A percentile compares a stretch with the other conserved stretches of the same genome.
Evolutionary conservation across 2,113 vertebrate genomes (phyloP).

Genomic region (Mirounga angustirostris): DNA sequence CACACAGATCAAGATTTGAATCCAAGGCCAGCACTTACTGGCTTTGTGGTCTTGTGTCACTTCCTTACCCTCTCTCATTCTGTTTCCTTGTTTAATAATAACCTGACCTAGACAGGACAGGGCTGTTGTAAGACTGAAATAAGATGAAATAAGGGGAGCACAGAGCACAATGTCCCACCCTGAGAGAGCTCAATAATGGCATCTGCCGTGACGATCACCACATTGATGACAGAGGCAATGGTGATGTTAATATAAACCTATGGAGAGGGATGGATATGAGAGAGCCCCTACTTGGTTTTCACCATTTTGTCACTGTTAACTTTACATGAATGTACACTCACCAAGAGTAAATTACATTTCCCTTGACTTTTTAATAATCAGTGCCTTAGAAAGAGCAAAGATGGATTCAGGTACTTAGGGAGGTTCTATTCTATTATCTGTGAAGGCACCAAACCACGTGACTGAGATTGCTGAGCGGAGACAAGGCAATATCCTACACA

Average conservation of each 20-base stretch:
- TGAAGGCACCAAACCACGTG: conserved; percentile 26
- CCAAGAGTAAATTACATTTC: conserved; percentile 73
- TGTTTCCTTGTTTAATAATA: conserved; percentile 31
- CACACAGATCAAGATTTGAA: conserved; percentile 47
- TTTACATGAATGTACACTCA: conserved; percentile 57
- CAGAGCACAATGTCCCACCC: background rate
- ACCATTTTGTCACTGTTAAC: conserved; percentile 65
- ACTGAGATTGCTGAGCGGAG: conserved; percentile 48
- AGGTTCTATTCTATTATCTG: conserved; percentile 63
- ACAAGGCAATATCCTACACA: background rate
- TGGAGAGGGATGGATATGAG: background rate
- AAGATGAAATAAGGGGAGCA: background rate
- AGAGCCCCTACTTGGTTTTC: conserved; percentile 26
- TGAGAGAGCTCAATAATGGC: background rate
- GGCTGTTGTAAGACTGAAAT: conserved; percentile 32
- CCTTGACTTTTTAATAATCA: conserved; percentile 74
- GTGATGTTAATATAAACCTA: background rate
- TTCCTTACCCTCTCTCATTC: background rate
- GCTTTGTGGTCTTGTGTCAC: conserved; percentile 8
- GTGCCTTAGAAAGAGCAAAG: conserved; percentile 62
- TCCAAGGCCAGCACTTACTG: background rate
- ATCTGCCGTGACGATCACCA: background rate
- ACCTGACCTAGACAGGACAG: background rate
- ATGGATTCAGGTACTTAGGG: conserved; percentile 57
- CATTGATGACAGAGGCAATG: background rate